These are phyloP conservation scores for Arizona elegans DNA, from an alignment of 2,113 vertebrate species.

Conservation along the genomic window DNA sequence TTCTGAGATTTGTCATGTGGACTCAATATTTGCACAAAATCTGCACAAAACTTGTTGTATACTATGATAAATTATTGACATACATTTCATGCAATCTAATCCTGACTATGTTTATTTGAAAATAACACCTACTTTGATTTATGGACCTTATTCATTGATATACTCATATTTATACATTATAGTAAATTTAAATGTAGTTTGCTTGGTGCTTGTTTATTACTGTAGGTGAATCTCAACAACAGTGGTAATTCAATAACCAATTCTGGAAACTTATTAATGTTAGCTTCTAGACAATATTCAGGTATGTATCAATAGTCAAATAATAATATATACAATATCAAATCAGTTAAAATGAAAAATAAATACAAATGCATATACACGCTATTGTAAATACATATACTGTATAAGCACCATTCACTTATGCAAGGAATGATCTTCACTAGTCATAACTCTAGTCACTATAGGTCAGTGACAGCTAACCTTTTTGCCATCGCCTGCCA, in stretches of 20 bases:
- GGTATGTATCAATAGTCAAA: background rate
- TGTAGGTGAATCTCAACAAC: background rate
- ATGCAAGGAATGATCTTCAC: background rate
- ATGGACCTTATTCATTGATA: background rate
- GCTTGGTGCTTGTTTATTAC: background rate
- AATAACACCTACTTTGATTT: background rate
- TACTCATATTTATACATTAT: background rate
- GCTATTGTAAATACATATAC: background rate
- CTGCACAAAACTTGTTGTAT: background rate
- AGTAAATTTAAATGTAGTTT: background rate
- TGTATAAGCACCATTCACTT: background rate
- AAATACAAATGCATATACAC: background rate
- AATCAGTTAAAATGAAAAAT: background rate
- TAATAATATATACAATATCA: background rate
- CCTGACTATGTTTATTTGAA: background rate
- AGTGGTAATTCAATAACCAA: background rate
- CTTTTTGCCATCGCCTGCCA: no score
- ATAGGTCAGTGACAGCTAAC: background rate
- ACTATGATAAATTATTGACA: background rate
- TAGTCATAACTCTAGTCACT: background rate
- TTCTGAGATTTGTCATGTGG: background rate
- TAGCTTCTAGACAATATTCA: background rate
- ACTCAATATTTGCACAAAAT: background rate
- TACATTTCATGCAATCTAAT: background rate
- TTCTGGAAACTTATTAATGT: background rate